Base-by-base conservation (phyloP, 2,888 invertebrate species). In the Aphidoletes aphidimyza region DNA sequence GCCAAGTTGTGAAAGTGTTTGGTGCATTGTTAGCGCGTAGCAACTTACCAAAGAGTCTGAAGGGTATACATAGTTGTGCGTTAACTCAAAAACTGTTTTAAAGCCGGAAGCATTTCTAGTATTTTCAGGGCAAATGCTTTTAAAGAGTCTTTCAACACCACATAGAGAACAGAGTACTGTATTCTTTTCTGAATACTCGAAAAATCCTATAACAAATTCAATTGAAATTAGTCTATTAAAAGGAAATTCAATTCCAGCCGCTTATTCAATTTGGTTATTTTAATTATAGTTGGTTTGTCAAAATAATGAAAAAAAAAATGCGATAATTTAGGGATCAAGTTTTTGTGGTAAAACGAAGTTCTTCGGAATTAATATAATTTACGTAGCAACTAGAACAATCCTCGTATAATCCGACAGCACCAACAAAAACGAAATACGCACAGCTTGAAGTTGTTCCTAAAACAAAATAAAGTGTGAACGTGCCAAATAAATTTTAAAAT, bases 141-240 rank as follows among this genome's bases (percentile, higher is more conserved):
- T 19, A n/a, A n/a, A n/a, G n/a, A n/a, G n/a, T n/a, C n/a, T n/a
- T n/a, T n/a, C n/a, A n/a, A n/a, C n/a, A n/a, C n/a, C n/a, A n/a
- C n/a, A n/a, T n/a, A n/a, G n/a, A n/a, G n/a, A n/a, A n/a, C n/a
- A n/a, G n/a, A n/a, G n/a, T n/a, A n/a, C n/a, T n/a, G n/a, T n/a
- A 42, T 42, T 42, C 42, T 42, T 14, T 42, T 42, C 42, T 14
- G 6, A 6, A 9, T 6, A 9, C 42, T 9, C 8, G 14, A 42
- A 9, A 6, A 42, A 42, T 2, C 22, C 54, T 2, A 22, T 54
- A 30, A 30, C 69, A 14, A 30, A 30, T 69, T 30, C 69, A 30
- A 69, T 69, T 30, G 26, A 54, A 69, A 69, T 69, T 69, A 34
- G 26, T 69, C 26, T 30, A 69, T 69, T 69, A 69, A 69, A 69